A percentile compares a stretch with the other conserved stretches of the same genome.
phyloP scores from a whole-genome alignment of 1,140 invertebrate species.

The Heliconius nattereri region DNA sequence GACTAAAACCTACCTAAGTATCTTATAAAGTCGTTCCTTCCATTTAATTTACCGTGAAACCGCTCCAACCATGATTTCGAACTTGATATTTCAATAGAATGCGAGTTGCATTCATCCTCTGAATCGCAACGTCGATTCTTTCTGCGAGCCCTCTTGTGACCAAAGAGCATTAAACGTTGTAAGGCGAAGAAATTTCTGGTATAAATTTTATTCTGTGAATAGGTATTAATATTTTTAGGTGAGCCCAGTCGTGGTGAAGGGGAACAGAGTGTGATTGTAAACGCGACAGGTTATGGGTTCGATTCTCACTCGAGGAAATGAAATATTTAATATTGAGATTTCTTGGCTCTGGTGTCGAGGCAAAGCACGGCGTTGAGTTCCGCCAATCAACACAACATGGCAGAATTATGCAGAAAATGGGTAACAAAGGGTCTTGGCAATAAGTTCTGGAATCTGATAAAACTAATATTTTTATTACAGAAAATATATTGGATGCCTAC shows the following conservation, averaged over 20 bases:
- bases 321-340: neutral
- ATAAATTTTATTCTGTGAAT: too few relatives aligned
- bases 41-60: neutral
- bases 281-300: neutral
- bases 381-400: too few relatives aligned
- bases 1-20: neutral
- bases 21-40: neutral
- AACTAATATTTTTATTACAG: too few relatives aligned
- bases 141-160: neutral
- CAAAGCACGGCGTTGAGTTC: too few relatives aligned
- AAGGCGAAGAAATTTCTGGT: neutral
- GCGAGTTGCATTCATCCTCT: neutral
- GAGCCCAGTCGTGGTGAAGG: neutral
- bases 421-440: too few relatives aligned
- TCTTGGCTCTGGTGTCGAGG: neutral
- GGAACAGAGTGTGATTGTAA: neutral
- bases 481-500: too few relatives aligned
- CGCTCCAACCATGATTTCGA: neutral
- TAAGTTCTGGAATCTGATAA: too few relatives aligned
- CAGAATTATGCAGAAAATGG: too few relatives aligned
- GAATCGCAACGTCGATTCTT: neutral
- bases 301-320: neutral
- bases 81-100: constrained; percentile 13
- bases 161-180: neutral
- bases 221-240: too few relatives aligned